Evolutionary conservation across 2,888 invertebrate genomes (phyloP).

Genomic region (Eupithecia inturbata): DNA sequence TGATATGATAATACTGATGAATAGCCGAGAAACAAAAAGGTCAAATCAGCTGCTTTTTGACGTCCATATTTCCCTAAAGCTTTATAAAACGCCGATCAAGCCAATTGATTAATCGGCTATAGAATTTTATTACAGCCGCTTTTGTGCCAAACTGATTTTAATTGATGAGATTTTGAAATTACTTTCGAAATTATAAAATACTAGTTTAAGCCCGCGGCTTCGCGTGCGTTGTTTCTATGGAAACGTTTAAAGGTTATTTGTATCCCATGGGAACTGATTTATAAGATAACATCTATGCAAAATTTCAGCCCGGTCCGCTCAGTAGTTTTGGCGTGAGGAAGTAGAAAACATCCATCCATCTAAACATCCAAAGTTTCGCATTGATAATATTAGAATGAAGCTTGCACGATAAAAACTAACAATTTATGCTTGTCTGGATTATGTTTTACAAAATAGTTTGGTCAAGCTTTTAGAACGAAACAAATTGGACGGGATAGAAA

Average conservation of each 20-base stretch:
- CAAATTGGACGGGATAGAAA: conserved; percentile 6
- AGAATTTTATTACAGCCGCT: conserved; percentile 21
- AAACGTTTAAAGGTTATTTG: no score
- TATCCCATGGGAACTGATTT: no score
- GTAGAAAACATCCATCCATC: no score
- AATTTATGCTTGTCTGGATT: neutral
- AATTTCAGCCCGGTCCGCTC: no score
- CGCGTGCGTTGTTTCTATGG: no score
- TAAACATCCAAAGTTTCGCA: no score
- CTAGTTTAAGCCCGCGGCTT: no score
- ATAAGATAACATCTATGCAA: no score
- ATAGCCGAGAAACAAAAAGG: conserved; percentile 11
- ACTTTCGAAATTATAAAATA: neutral
- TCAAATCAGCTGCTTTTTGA: conserved; percentile 34
- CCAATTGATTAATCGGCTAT: conserved; percentile 15
- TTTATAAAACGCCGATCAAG: conserved; percentile 15
- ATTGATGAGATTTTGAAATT: conserved; percentile 15
- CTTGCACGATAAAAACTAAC: neutral
- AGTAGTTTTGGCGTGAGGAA: no score
- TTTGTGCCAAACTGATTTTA: conserved; percentile 15
- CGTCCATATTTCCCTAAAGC: conserved; percentile 13
- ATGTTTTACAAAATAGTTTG: neutral
- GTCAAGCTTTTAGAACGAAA: neutral
- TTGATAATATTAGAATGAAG: no score
- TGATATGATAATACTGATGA: no score